phyloP scores from a whole-genome alignment of 53 echinoderm and acorn worm genomes.

The Holothuria scabra region DNA sequence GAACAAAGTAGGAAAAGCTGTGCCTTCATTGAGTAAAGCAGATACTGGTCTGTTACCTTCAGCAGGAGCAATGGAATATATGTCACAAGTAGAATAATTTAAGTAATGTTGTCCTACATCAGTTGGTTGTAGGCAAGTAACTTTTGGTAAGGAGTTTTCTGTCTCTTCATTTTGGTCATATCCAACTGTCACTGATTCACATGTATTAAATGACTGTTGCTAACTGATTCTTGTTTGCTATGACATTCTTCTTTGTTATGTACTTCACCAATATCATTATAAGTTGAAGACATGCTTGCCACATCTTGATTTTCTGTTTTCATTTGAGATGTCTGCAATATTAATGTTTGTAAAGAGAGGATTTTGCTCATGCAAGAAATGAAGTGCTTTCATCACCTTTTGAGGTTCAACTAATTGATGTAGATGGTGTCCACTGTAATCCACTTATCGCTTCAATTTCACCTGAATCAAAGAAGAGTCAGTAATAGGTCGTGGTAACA shows the following conservation, averaged over 20 bases:
- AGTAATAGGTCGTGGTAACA: constrained; percentile 44
- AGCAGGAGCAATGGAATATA: constrained; percentile 67
- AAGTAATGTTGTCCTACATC: constrained; percentile 60
- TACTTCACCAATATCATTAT: too few species aligned
- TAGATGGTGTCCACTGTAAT: constrained; percentile 66
- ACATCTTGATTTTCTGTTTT: too few species aligned
- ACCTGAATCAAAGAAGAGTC: constrained; percentile 66
- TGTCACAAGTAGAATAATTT: constrained; percentile 50
- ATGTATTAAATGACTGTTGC: background rate
- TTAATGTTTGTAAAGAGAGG: constrained; percentile 48
- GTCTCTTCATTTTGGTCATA: background rate
- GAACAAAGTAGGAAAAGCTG: constrained; percentile 72
- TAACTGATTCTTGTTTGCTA: background rate
- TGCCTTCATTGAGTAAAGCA: constrained; percentile 61
- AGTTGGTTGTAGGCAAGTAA: constrained; percentile 63
- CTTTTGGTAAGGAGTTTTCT: constrained; percentile 40
- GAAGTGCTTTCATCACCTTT: constrained; percentile 54
- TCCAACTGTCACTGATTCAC: background rate
- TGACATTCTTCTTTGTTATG: too few species aligned
- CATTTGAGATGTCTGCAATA: background rate
- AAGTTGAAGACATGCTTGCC: too few species aligned
- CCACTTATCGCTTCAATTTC: constrained; percentile 68
- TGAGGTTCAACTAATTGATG: constrained; percentile 65
- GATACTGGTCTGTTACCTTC: constrained; percentile 73
- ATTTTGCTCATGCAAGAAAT: constrained; percentile 55